Conservation (phyloP, 2,113 vertebrate species). For the Euleptes europaea region DNA sequence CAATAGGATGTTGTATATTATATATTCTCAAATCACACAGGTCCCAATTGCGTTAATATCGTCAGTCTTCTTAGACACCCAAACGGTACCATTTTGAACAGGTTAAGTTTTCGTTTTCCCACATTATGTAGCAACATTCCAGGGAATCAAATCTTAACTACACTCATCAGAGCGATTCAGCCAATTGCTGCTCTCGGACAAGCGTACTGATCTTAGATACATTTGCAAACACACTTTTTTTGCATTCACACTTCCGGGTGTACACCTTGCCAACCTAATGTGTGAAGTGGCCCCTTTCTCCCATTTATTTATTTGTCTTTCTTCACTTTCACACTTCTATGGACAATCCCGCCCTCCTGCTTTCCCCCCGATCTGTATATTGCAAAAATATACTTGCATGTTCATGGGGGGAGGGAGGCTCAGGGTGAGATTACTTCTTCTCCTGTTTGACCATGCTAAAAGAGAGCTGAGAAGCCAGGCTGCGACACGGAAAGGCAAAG, state of each 20-base stretch:
- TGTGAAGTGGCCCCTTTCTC: background rate
- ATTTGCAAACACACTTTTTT: background rate
- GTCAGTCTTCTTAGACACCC: background rate
- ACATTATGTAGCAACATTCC: background rate
- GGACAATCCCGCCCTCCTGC: background rate
- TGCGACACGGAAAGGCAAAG: constrained; percentile 27
- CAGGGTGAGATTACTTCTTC: background rate
- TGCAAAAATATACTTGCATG: background rate
- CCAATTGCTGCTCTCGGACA: background rate
- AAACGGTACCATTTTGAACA: background rate
- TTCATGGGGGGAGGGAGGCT: background rate
- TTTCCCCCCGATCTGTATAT: background rate
- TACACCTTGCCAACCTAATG: background rate
- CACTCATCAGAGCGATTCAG: background rate
- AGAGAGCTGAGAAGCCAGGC: background rate
- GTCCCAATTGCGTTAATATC: too few species aligned
- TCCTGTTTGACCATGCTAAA: constrained; percentile 20
- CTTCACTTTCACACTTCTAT: background rate
- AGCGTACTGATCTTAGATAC: background rate
- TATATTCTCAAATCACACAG: too few species aligned
- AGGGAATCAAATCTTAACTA: background rate
- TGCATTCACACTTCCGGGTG: background rate
- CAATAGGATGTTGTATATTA: too few species aligned
- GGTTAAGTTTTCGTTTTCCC: background rate
- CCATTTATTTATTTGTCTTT: background rate